Conservation (phyloP, 1,140 invertebrate species). For the Drosophila tsacasi region DNA sequence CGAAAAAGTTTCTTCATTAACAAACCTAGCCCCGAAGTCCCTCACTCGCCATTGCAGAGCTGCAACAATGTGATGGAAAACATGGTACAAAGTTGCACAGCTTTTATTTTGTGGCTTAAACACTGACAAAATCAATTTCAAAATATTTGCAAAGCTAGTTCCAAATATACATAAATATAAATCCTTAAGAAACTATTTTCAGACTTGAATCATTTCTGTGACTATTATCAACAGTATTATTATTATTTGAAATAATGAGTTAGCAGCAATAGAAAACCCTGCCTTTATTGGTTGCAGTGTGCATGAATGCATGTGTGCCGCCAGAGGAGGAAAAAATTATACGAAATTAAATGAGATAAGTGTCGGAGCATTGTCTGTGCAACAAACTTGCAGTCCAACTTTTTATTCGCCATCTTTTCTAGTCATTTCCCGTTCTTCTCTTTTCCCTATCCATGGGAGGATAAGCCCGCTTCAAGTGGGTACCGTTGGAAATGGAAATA, state of each 20-base stretch:
- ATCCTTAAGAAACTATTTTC: not conserved
- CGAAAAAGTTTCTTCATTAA: constrained; percentile 61
- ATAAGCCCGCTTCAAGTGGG: constrained; percentile 33
- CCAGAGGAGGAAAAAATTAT: constrained; percentile 50
- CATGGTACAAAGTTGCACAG: constrained; percentile 61
- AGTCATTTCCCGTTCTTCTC: not conserved
- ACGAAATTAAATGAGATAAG: constrained; percentile 67
- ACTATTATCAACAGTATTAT: not conserved
- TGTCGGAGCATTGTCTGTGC: constrained; percentile 54
- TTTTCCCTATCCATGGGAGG: constrained; percentile 13
- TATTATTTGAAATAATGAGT: not conserved
- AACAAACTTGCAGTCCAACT: constrained; percentile 45
- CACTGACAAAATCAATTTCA: not conserved
- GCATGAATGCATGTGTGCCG: not conserved
- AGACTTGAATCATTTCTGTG: not conserved
- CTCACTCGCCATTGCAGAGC: constrained; percentile 1
- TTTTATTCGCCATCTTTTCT: constrained; percentile 17
- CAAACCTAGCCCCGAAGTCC: not conserved
- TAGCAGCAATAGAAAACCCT: not conserved
- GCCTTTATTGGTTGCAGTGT: not conserved
- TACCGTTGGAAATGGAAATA: constrained; percentile 15
- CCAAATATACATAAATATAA: not conserved
- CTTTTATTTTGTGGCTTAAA: constrained; percentile 22
- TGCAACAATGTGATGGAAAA: constrained; percentile 59
- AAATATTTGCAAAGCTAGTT: not conserved